Evolutionary conservation across 2,113 vertebrate species (phyloP), one percentile per base, ranked within the genome.

Genomic region (Tachysurus vachellii): DNA sequence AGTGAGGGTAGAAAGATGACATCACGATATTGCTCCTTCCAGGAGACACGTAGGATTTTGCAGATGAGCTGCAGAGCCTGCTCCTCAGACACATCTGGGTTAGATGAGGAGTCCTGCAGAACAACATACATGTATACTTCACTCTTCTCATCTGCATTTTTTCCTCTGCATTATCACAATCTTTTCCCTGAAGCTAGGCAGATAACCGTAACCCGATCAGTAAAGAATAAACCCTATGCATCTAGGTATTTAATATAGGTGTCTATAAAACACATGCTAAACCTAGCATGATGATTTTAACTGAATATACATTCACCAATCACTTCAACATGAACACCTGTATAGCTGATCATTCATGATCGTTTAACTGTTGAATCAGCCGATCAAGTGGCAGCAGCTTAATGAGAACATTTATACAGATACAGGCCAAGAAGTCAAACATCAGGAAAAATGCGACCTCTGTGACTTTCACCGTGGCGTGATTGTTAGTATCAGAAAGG

Each of bases 41-140:
- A 99, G 66, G 98, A 99, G 88, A 99, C 98, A 36, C 98, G 96
- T 89, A 99, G 97, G 92, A 99, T 98, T 95, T 98, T 99, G 96
- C 97, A 99, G 94, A 99, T 96, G 93, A 99, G 97, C 95, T 98
- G 98, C 85, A 99, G 93, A 90, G 98, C 97, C 92, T 99, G 98
- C 44, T 99, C 98, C 93, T 99, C 98, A 2, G 98, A 97, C 57
- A 99, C 96, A 90, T 99, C 97, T 0, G 96, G 96, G 89, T 95
- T 97, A 1, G 96, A 93, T 36, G 96, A 94, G 53, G 94, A 95
- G 87, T 99, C 98, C 98, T 99, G 85, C 50, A 36, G 54, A 31
- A 61, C 5, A 68, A 11, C 13, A 11, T 66, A 10, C 1, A n/a
- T n/a, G 3, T 17, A 90, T 42, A 57, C 31, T 85, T 36, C n/a